Percentiles rank a stretch among this genome's conserved stretches.
phyloP scores from a whole-genome alignment of 2,888 invertebrate genomes.

The Clanis bilineata region DNA sequence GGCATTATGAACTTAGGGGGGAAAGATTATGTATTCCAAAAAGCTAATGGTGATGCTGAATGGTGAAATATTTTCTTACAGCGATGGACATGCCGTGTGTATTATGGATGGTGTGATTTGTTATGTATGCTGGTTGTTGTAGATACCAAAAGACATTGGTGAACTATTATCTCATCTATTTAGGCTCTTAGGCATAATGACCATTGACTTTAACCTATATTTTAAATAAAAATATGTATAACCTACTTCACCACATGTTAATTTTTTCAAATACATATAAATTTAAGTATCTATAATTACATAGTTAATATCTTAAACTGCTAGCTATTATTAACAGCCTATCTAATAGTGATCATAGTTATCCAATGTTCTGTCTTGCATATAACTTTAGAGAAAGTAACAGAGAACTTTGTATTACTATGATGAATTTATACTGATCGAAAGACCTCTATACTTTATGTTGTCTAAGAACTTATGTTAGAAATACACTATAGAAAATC shows the following conservation, averaged over 20 bases:
- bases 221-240: conserved; percentile 22
- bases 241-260: conserved; percentile 16
- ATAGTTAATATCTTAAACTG: neutral
- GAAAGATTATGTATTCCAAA: conserved; percentile 99
- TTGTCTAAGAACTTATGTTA: too few species aligned
- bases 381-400: too few species aligned
- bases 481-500: neutral
- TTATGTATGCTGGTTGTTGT: conserved; percentile 54
- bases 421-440: too few species aligned
- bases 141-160: conserved; percentile 46
- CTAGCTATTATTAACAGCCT: too few species aligned
- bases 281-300: neutral
- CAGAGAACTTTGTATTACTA: too few species aligned
- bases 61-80: conserved; percentile 86
- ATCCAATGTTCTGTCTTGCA: too few species aligned
- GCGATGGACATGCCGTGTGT: conserved; percentile 57
- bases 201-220: conserved; percentile 27
- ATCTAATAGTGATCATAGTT: too few species aligned
- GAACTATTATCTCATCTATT: conserved; percentile 40
- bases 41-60: conserved; percentile 99
- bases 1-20: conserved; percentile 99
- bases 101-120: conserved; percentile 60
- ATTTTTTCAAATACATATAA: neutral
- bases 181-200: conserved; percentile 19
- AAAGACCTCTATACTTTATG: too few species aligned